A percentile compares a stretch with the other conserved stretches of the same genome.
Evolutionary conservation across 1,140 invertebrate species (phyloP).

Genomic region (Temnothorax nylanderi): DNA sequence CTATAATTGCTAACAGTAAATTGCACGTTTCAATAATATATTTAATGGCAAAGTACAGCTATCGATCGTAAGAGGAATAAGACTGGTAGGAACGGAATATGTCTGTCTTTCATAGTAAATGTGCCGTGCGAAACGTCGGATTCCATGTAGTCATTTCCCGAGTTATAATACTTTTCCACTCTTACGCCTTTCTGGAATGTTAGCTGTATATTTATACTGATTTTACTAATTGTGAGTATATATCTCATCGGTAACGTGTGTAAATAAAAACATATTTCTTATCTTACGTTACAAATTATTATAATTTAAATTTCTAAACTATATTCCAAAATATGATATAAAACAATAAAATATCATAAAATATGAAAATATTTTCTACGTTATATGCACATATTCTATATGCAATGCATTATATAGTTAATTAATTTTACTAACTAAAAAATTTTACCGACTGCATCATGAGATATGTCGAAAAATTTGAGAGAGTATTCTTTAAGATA

Average conservation of each 20-base stretch:
- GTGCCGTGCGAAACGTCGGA: constrained; percentile 28
- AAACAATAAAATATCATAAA: background rate
- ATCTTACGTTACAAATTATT: background rate
- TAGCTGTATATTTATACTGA: background rate
- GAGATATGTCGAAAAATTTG: background rate
- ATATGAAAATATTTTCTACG: background rate
- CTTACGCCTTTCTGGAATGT: constrained; percentile 29
- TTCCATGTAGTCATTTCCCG: constrained; percentile 11
- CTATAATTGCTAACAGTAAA: background rate
- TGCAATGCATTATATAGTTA: background rate
- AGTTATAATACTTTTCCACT: constrained; percentile 38
- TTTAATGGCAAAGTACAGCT: background rate
- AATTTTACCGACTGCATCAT: no score
- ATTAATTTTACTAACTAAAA: constrained; percentile 1
- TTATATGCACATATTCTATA: background rate
- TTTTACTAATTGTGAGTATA: background rate
- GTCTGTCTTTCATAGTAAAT: constrained; percentile 26
- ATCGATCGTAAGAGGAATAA: background rate
- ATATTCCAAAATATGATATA: background rate
- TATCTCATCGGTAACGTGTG: background rate
- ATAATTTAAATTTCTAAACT: background rate
- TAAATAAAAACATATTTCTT: background rate
- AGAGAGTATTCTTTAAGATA: background rate
- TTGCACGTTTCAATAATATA: background rate
- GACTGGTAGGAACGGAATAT: background rate